A percentile compares a stretch with the other conserved stretches of the same genome.
phyloP scores from a whole-genome alignment of 2,113 vertebrate genomes.

The Tricholaema leucomelas region DNA sequence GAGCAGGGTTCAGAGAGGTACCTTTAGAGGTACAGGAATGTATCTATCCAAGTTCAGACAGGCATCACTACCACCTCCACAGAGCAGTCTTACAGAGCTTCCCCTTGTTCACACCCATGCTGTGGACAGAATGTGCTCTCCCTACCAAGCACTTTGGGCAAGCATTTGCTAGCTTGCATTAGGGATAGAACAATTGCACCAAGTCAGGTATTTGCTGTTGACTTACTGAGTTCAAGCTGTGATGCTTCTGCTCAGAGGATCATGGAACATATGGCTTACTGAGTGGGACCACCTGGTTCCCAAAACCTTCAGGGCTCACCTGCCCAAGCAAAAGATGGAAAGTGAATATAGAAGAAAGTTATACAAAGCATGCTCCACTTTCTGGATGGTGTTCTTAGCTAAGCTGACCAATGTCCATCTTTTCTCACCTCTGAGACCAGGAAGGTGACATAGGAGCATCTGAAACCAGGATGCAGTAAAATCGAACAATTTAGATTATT shows the following conservation, averaged over 20 bases:
- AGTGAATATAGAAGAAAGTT: not conserved
- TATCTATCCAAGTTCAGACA: not conserved
- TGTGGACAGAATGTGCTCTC: not conserved
- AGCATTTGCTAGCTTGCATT: not conserved
- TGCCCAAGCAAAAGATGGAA: not conserved
- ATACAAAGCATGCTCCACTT: not conserved
- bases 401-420: not conserved
- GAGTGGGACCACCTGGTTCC: not conserved
- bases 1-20: accelerated
- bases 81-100: not conserved
- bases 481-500: not conserved
- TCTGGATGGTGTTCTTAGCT: not conserved
- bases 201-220: not conserved
- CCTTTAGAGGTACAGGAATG: accelerated
- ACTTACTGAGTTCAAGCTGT: not conserved
- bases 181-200: not conserved
- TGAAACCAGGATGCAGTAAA: not conserved
- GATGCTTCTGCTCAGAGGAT: not conserved
- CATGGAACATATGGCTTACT: not conserved
- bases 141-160: not conserved
- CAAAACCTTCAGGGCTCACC: not conserved
- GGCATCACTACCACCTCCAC: not conserved
- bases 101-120: accelerated
- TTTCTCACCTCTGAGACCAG: not conserved
- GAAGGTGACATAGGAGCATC: not conserved